Evolutionary conservation across 2,113 vertebrate genomes (phyloP).

Genomic region (Festucalex cinctus): DNA sequence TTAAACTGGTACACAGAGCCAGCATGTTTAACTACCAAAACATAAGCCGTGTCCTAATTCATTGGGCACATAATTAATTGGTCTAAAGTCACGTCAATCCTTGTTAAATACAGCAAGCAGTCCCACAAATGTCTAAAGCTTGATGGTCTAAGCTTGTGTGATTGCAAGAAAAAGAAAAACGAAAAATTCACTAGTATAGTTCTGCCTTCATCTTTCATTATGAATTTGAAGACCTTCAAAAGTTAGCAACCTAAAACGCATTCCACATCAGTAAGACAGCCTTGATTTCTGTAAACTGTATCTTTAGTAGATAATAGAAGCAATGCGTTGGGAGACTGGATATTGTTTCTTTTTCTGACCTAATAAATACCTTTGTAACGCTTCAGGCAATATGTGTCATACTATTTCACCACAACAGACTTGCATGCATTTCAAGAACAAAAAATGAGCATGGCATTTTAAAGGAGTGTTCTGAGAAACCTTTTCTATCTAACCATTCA

Average conservation of each 20-base stretch:
- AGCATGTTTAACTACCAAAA: too few species aligned
- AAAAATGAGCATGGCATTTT: constrained; percentile 36
- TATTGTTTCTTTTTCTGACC: not conserved
- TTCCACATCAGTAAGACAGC: not conserved
- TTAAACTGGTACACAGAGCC: too few species aligned
- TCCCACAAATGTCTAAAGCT: not conserved
- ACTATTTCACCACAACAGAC: not conserved
- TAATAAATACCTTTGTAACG: not conserved
- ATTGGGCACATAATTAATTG: too few species aligned
- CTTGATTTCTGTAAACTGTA: not conserved
- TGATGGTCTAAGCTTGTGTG: not conserved
- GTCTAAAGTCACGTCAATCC: not conserved
- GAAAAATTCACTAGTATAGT: not conserved
- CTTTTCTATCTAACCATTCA: not conserved
- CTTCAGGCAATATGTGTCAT: constrained; percentile 5
- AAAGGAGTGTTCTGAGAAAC: constrained; percentile 9
- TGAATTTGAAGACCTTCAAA: not conserved
- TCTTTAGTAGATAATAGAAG: not conserved
- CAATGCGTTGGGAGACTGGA: not conserved
- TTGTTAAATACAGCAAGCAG: not conserved
- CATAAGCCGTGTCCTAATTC: too few species aligned
- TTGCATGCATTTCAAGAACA: constrained; percentile 31
- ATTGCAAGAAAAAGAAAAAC: not conserved
- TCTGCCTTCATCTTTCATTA: not conserved
- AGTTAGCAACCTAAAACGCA: not conserved